Conservation (phyloP, 2,888 invertebrate genomes). For the Alentia gelatinosa region DNA sequence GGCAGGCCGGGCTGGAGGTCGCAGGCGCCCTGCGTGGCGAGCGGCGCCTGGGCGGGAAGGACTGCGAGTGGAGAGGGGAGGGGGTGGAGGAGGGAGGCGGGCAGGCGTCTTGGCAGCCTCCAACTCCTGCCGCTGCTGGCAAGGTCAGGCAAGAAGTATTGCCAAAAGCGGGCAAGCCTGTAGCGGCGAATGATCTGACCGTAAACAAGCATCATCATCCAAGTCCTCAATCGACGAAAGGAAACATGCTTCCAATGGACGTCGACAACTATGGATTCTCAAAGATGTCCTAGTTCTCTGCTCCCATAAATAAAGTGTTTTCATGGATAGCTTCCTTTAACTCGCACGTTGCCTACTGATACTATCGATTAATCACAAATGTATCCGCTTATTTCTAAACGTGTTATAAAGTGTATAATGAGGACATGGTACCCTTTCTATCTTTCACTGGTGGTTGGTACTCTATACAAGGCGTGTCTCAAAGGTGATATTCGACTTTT, state of each 20-base stretch:
- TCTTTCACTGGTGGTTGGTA: not conserved
- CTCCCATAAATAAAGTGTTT: not conserved
- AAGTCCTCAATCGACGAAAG: not conserved
- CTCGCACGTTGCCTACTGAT: not conserved
- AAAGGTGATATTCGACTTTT: not conserved
- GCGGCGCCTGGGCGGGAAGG: not conserved
- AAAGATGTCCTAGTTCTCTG: not conserved
- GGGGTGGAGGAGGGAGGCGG: not conserved
- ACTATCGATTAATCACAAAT: not conserved
- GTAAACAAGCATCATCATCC: not conserved
- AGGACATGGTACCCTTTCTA: not conserved
- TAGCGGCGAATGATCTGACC: not conserved
- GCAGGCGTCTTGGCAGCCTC: not conserved
- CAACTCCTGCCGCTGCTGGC: constrained; percentile 11
- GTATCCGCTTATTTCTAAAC: not conserved
- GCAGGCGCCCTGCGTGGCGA: not conserved
- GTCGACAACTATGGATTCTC: not conserved
- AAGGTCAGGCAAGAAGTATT: constrained; percentile 32
- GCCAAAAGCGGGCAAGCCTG: not conserved
- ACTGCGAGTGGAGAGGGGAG: not conserved
- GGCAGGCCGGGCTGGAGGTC: constrained; percentile 29
- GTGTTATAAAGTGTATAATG: too few species aligned
- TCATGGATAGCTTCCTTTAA: not conserved
- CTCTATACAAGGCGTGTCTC: not conserved
- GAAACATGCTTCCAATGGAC: not conserved